Percentiles rank a stretch among this genome's conserved stretches.
phyloP scores from a whole-genome alignment of 2,888 invertebrate species.

The Tachina grossa region DNA sequence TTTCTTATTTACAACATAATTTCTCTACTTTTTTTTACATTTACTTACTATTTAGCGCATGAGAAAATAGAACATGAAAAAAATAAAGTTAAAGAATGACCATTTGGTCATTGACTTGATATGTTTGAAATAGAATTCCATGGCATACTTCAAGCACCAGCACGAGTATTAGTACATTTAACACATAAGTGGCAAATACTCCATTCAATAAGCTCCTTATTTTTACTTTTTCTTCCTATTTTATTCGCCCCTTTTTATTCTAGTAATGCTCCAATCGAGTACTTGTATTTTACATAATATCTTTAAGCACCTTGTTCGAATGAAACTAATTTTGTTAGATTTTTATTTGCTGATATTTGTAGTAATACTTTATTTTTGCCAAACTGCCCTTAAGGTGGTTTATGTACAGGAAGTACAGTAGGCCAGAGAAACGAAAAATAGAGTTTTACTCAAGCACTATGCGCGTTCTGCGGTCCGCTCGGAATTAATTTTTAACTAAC shows the following conservation, averaged over 20 bases:
- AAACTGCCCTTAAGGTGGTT: constrained; percentile 57
- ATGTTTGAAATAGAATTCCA: constrained; percentile 65
- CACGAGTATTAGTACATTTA: constrained; percentile 47
- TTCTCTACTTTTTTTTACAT: not conserved
- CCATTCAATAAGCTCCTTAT: constrained; percentile 66
- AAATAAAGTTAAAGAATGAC: constrained; percentile 28
- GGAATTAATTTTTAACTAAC: too few relatives aligned
- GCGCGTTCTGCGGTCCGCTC: too few relatives aligned
- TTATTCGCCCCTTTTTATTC: not conserved
- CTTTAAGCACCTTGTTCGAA: constrained; percentile 64
- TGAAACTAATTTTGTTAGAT: constrained; percentile 68
- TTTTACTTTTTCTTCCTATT: constrained; percentile 29
- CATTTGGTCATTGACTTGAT: constrained; percentile 68
- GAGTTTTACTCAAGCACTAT: too few relatives aligned
- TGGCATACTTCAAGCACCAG: constrained; percentile 34
- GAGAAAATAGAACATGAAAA: not conserved
- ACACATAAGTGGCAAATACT: constrained; percentile 60
- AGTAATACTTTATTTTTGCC: constrained; percentile 3
- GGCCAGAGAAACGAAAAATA: not conserved
- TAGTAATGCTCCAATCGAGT: constrained; percentile 31
- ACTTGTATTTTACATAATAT: constrained; percentile 58
- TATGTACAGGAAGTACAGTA: constrained; percentile 40
- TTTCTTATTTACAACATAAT: not conserved
- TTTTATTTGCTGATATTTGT: constrained; percentile 37
- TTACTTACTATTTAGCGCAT: not conserved